Conservation (phyloP, 2,113 vertebrate species). For the Trichechus manatus region DNA sequence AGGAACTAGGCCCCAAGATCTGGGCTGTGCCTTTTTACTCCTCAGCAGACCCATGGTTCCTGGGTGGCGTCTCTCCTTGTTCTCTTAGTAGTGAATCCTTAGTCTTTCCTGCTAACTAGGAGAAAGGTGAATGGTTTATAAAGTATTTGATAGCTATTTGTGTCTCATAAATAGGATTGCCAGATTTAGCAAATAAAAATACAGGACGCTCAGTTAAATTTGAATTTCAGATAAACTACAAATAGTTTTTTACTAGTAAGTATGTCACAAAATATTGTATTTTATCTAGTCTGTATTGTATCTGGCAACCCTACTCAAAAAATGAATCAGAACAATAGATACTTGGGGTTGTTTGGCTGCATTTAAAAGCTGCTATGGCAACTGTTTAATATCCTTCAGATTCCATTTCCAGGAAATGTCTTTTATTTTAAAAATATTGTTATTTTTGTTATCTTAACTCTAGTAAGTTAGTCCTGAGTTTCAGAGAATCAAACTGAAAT, state of each 20-base stretch:
- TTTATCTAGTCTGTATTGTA: slow-evolving; percentile 43
- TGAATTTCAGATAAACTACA: slow-evolving; percentile 47
- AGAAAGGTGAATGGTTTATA: not conserved
- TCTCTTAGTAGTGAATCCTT: not conserved
- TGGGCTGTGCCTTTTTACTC: not conserved
- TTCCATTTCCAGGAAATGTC: not conserved
- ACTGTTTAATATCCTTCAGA: not conserved
- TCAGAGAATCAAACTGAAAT: slow-evolving; percentile 74
- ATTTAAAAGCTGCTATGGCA: not conserved
- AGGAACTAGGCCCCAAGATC: not conserved
- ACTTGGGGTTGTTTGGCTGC: not conserved
- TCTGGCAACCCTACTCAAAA: slow-evolving; percentile 5
- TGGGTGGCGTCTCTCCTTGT: not conserved
- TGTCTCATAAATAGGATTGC: not conserved
- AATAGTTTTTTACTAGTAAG: not conserved
- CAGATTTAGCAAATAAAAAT: slow-evolving; percentile 42
- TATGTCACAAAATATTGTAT: not conserved
- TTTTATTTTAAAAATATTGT: not conserved
- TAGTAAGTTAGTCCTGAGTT: slow-evolving; percentile 55
- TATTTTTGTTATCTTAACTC: slow-evolving; percentile 39
- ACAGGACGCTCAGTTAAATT: not conserved
- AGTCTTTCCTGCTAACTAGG: not conserved
- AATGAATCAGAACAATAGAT: not conserved
- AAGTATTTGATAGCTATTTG: not conserved
- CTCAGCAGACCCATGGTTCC: not conserved